A percentile compares a stretch with the other conserved stretches of the same genome.
These are phyloP conservation scores for Lymantria dispar DNA, from an alignment of 2,888 invertebrate genomes.

Conservation along the genomic window DNA sequence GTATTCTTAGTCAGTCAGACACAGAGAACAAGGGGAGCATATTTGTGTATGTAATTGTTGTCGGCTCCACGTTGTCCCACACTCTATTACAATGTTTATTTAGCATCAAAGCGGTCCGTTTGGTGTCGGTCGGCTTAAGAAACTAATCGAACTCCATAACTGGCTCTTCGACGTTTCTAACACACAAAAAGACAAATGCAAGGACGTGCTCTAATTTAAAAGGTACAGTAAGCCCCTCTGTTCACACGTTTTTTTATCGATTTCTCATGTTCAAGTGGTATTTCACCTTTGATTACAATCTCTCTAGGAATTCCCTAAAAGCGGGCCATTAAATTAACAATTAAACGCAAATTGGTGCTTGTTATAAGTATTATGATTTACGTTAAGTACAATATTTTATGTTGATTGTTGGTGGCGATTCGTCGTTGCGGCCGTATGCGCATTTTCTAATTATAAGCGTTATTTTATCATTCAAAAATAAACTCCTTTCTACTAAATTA, in stretches of 20 bases:
- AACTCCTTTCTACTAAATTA: too few relatives aligned
- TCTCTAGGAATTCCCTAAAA: slow-evolving; percentile 8
- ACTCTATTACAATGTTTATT: slow-evolving; percentile 34
- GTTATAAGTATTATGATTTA: neutral
- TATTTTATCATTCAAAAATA: too few relatives aligned
- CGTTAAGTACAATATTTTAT: neutral
- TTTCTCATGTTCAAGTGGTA: slow-evolving; percentile 27
- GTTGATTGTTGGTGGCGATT: neutral
- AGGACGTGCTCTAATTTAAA: slow-evolving; percentile 41
- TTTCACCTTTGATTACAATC: slow-evolving; percentile 30
- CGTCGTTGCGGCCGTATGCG: neutral
- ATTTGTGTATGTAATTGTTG: too few relatives aligned
- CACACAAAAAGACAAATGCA: slow-evolving; percentile 30
- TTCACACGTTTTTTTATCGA: slow-evolving; percentile 33
- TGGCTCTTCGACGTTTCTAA: slow-evolving; percentile 23
- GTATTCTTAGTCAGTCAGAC: too few relatives aligned
- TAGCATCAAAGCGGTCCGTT: slow-evolving; percentile 19
- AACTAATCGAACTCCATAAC: slow-evolving; percentile 40
- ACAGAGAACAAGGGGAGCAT: too few relatives aligned
- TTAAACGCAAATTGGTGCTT: neutral
- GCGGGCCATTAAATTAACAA: slow-evolving; percentile 1
- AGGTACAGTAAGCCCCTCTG: slow-evolving; percentile 25
- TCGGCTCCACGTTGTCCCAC: slow-evolving; percentile 1
- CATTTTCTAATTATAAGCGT: too few relatives aligned
- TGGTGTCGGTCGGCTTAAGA: slow-evolving; percentile 27